Base-by-base conservation (phyloP, 92 coral and sea anemone species). In the Blastomussa wellsi region DNA sequence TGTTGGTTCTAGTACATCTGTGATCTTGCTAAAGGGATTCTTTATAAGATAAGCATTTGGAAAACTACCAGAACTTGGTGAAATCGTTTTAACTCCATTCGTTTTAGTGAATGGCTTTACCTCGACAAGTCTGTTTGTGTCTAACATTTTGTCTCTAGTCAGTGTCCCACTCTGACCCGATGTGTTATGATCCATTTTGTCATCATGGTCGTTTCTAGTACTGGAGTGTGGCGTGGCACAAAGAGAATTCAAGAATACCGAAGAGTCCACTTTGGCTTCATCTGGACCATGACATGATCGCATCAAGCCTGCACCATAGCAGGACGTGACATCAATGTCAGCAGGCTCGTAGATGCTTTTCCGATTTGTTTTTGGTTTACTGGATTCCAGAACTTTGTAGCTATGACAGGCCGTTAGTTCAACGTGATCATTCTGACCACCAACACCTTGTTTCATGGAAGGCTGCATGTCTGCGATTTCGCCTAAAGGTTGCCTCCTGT, bases 351-450 rank as follows among this genome's bases (percentile, higher is more conserved):
- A 47, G 37, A 70, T 24, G 78, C 51, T 81, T 11, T 53, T 70
- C 77, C 71, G 78, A 11, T 52, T 82, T 36, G 53, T 38, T 36
- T 36, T 73, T 39, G 57, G 79, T 28, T 0, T 1, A 19, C 19
- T 26, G 28, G 7, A 39, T 32, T 72, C 86, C 24, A 72, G 70
- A 57, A 59, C 57, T n/a, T 29, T 32, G 49, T 24, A 24, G 42
- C 71, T 82, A 16, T 82, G 86, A 55, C 79, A 82, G 53, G 72
- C 38, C 55, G 86, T 82, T n/a, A 72, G 55, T 13, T 82, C 86
- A 2, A 82, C 67, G 41, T 82, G 20, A 22, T 31, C 67, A 32
- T 49, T 48, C 44, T 22, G 71, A 9, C 44, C 31, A 20, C 52
- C n/a, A n/a, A n/a, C 62, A 5, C 28, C 41, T 4, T 53, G 68